Evolutionary conservation across 2,888 invertebrate genomes (phyloP).

Genomic region (Lepetodrilus schrolli): DNA sequence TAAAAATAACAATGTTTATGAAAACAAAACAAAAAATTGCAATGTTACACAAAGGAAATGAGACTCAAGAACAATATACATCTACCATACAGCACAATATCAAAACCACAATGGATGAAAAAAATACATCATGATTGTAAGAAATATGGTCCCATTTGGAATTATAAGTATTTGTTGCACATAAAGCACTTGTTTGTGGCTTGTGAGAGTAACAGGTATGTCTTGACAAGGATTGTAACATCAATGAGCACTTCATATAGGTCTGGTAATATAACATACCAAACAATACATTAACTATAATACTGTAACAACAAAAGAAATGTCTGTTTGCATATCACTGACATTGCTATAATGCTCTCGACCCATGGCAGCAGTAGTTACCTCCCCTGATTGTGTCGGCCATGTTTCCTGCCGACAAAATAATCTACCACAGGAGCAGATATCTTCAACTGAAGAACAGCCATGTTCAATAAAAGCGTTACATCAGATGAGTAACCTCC

Average conservation of each 20-base stretch:
- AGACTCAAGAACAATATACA: background rate
- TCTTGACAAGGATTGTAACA: background rate
- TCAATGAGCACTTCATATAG: constrained; percentile 22
- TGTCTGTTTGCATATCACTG: constrained; percentile 27
- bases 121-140: constrained; percentile 6
- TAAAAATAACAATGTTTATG: no score
- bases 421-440: no score
- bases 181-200: constrained; percentile 20
- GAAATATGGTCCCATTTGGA: constrained; percentile 28
- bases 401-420: no score
- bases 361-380: constrained; percentile 24
- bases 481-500: no score
- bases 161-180: constrained; percentile 12
- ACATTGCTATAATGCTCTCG: constrained; percentile 28
- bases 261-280: constrained; percentile 17
- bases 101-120: constrained; percentile 22
- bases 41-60: background rate
- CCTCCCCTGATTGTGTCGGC: constrained; percentile 24
- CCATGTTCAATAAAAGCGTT: no score
- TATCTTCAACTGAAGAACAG: no score
- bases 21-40: background rate
- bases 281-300: constrained; percentile 25
- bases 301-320: constrained; percentile 25
- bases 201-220: constrained; percentile 19
- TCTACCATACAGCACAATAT: constrained; percentile 3